These are phyloP conservation scores for Xenotilapia caudafasciata DNA, from an alignment of 2,113 vertebrate genomes.

Conservation along the genomic window DNA sequence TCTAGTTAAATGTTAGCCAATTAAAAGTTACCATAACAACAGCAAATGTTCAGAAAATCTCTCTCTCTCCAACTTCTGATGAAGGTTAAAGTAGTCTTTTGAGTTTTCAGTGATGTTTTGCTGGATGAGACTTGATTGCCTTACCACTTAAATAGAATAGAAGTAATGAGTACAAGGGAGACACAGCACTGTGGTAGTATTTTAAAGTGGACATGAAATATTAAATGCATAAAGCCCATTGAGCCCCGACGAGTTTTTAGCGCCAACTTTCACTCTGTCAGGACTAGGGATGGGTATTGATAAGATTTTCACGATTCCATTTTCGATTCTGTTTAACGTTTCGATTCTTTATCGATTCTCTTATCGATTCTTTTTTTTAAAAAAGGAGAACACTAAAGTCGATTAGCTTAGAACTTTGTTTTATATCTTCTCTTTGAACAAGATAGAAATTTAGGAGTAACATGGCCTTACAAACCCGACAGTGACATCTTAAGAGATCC, in stretches of 20 bases:
- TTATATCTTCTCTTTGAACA: too few relatives aligned
- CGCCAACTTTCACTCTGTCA: background rate
- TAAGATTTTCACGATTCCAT: too few relatives aligned
- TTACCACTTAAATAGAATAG: background rate
- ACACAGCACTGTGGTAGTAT: background rate
- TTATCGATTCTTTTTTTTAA: too few relatives aligned
- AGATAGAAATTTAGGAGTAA: too few relatives aligned
- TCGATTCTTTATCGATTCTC: too few relatives aligned
- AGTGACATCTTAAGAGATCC: too few relatives aligned
- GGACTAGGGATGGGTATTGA: background rate
- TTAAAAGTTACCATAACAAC: background rate
- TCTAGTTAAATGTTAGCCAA: background rate
- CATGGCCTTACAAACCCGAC: too few relatives aligned
- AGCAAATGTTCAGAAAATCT: background rate
- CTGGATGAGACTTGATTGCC: background rate
- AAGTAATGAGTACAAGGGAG: background rate
- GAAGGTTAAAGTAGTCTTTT: background rate
- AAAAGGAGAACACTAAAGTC: too few relatives aligned
- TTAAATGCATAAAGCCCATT: background rate
- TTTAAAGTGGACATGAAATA: background rate
- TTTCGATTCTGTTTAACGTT: too few relatives aligned
- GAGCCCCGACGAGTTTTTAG: background rate
- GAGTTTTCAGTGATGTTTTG: background rate
- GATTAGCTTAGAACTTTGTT: too few relatives aligned
- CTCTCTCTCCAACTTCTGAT: background rate